Conservation (phyloP, 2,888 invertebrate genomes). For the Melieria omissa region DNA sequence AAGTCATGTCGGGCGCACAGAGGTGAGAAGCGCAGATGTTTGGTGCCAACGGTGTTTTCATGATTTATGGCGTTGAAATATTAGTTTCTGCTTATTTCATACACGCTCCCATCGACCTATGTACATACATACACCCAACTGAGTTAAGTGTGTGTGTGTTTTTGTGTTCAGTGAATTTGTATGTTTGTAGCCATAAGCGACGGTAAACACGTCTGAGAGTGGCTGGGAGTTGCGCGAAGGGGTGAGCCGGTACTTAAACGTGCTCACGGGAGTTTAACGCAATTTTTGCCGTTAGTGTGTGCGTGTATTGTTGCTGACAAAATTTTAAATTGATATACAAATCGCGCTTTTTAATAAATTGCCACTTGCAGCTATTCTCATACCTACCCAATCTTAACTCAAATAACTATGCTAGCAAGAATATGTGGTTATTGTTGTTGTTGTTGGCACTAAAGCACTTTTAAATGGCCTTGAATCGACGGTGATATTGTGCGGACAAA, state of each 20-base stretch:
- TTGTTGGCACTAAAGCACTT: too few relatives aligned
- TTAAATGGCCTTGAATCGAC: too few relatives aligned
- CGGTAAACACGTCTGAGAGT: too few relatives aligned
- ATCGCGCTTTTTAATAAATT: slow-evolving; percentile 56
- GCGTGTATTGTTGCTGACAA: slow-evolving; percentile 8
- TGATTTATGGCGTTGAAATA: slow-evolving; percentile 63
- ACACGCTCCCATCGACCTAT: slow-evolving; percentile 35
- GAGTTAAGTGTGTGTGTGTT: not conserved
- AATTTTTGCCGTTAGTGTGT: slow-evolving; percentile 22
- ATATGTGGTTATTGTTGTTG: too few relatives aligned
- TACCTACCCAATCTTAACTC: not conserved
- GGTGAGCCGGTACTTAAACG: too few relatives aligned
- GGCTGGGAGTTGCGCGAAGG: too few relatives aligned
- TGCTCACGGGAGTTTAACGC: not conserved
- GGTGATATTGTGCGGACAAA: too few relatives aligned
- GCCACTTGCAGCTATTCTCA: slow-evolving; percentile 51
- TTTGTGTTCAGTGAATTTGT: not conserved
- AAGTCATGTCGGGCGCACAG: too few relatives aligned
- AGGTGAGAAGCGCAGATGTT: slow-evolving; percentile 49
- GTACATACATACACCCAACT: not conserved
- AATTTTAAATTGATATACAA: slow-evolving; percentile 52
- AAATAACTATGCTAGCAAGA: too few relatives aligned
- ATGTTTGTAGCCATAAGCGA: not conserved
- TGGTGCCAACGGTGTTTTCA: slow-evolving; percentile 52
- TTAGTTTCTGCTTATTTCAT: slow-evolving; percentile 62